Base-by-base conservation (phyloP, 2,797 vertebrate genomes). In the Coilia nasus region DNA sequence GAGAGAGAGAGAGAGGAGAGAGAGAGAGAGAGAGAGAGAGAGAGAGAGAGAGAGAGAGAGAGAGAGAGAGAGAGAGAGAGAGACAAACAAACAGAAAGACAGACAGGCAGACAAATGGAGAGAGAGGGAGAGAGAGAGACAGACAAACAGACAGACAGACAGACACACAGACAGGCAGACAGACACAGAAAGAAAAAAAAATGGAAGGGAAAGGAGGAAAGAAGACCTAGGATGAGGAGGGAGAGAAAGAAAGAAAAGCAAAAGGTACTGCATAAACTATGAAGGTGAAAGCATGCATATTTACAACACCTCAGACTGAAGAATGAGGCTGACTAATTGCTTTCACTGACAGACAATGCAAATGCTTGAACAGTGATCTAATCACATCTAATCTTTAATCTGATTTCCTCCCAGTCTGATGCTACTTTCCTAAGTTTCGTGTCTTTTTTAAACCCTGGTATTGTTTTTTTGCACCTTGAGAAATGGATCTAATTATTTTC, bases 401-500 rank as follows among this genome's bases (percentile, higher is more conserved):
- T 21, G 35, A 78, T 78, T 78, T 78, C 35, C 31, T 75, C 14
- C 28, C 6, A 75, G 5, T 35, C 31, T 19, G 67, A 75, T 19
- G 28, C 67, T 17, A 15, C 11, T 44, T 6, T 78, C 0, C 35
- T 41, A 35, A 35, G 62, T 1, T 28, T 5, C 28, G 64, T 35
- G 64, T 78, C 31, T 78, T 35, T 67, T 67, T 67, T 6, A 3
- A 15, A 31, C 4, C 11, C 64, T 19, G 12, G 56, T n/a, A 59
- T 21, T 41, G 0, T 0, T 11, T 19, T 78, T 4, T 41, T 75
- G 14, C 7, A 44, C 71, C 15, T 41, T 78, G 71, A 75, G 31
- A 41, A 75, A 75, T 75, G 67, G 35, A 78, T 41, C 15, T 44
- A 41, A 78, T 78, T 78, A 44, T 78, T 78, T 78, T 44, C 35